Base-by-base conservation (phyloP, 1,140 invertebrate genomes). In the Drosophila oshimai region DNA sequence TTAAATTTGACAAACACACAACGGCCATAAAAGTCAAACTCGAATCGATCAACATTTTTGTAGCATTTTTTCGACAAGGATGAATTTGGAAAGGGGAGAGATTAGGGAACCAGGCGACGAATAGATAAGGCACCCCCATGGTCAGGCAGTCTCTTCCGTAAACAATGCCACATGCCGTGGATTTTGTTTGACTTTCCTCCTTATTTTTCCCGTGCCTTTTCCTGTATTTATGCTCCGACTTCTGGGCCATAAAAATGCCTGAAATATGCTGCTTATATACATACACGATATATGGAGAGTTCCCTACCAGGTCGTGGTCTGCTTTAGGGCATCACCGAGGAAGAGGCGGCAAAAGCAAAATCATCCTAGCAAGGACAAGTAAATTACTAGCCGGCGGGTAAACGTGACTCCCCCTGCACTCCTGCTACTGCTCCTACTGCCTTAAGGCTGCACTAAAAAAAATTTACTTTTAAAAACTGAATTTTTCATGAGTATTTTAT, bases 231-330 rank as follows among this genome's bases (percentile, higher is more conserved):
- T 55, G 24, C 26, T 64, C 34, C 20, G 49, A 36, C 29, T 61
- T 42, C 28, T 33, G 36, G 44, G 69, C 55, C 61, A 81, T 81
- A 81, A 81, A 81, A 42, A 70, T 78, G 79, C 41, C 45, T 78
- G 62, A 83, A 83, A 83, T 84, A 84, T 83, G 79, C 58, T 71
- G 26, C 26, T 46, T 80, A 80, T 84, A 86, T 79, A 84, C 76
- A 86, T 60, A 50, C 17, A 44, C n/a, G 44, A 64, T 65, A 9
- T 65, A 65, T 65, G 33, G 33, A 65, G 58, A 47, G 61, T 39
- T 45, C 24, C 22, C 18, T 10, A 6, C 33, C 26, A 39, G 26
- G 20, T 46, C 24, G 24, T 61, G 57, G 62, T 45, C 44, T 53
- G 64, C 74, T 65, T 69, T 67, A 60, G 41, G 79, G 74, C 74